Percentiles rank a stretch among this genome's conserved stretches.
These are phyloP conservation scores for Leistus spinibarbis DNA, from an alignment of 2,888 invertebrate species.

Conservation along the genomic window DNA sequence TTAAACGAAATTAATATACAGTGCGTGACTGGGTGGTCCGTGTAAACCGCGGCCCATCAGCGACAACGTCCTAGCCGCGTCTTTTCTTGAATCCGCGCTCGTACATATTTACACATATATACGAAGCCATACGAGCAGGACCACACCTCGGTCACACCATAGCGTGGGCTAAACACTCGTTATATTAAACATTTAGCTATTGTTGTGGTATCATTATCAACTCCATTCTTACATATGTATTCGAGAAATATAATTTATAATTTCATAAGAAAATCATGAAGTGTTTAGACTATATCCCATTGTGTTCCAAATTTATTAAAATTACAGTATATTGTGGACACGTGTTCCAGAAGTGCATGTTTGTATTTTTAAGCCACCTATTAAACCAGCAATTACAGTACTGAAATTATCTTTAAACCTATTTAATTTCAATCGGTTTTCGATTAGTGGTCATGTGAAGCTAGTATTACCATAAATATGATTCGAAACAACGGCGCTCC, in stretches of 20 bases:
- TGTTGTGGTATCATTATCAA: constrained; percentile 45
- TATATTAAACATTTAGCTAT: constrained; percentile 42
- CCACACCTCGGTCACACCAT: background rate
- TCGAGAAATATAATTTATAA: background rate
- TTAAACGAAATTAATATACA: constrained; percentile 29
- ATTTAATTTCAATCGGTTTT: background rate
- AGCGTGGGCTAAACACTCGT: constrained; percentile 41
- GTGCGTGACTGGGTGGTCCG: constrained; percentile 32
- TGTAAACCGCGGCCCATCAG: constrained; percentile 32
- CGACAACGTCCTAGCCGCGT: constrained; percentile 26
- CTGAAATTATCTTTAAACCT: background rate
- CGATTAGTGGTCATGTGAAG: background rate
- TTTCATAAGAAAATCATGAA: background rate
- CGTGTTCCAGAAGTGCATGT: too few species aligned
- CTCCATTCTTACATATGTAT: constrained; percentile 40
- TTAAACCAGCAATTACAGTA: too few species aligned
- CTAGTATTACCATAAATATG: too few species aligned
- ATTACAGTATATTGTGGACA: constrained; percentile 7
- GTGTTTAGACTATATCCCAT: background rate
- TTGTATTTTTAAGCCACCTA: too few species aligned
- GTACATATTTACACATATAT: background rate
- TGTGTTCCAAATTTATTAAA: constrained; percentile 23
- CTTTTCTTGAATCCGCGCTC: background rate
- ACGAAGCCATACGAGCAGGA: background rate
- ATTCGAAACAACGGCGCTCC: too few species aligned